Percentiles rank a stretch among this genome's conserved stretches.
phyloP scores from a whole-genome alignment of 2,888 invertebrate genomes.

The Agrotis exclamationis region DNA sequence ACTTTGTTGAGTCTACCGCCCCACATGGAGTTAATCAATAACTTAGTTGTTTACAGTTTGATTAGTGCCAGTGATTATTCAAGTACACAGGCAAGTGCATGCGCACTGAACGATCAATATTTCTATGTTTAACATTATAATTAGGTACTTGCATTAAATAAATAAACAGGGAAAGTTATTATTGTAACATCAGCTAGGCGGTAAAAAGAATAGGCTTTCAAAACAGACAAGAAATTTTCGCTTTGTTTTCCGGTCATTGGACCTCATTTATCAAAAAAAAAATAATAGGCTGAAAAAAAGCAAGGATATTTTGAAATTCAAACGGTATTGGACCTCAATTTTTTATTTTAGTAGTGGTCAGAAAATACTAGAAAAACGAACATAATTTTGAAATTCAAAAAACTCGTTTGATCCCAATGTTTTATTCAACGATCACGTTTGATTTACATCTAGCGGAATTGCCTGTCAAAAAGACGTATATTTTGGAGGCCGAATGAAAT shows the following conservation, averaged over 20 bases:
- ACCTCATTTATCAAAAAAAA: not conserved
- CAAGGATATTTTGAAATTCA: slow-evolving; percentile 3
- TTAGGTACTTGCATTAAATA: not conserved
- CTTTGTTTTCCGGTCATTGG: not conserved
- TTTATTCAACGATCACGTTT: slow-evolving; percentile 14
- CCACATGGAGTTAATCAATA: slow-evolving; percentile 36
- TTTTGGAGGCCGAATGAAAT: not conserved
- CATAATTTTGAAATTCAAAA: slow-evolving; percentile 13
- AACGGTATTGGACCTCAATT: not conserved
- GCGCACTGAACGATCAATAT: slow-evolving; percentile 50
- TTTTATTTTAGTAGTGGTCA: not conserved
- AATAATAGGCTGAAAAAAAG: not conserved
- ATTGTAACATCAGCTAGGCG: not conserved
- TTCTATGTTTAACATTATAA: slow-evolving; percentile 16
- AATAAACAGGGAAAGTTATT: not conserved
- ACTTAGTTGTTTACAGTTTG: slow-evolving; percentile 46
- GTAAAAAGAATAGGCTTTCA: no score
- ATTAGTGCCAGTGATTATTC: slow-evolving; percentile 43
- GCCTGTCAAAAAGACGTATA: slow-evolving; percentile 1
- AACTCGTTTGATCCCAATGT: slow-evolving; percentile 1
- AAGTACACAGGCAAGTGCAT: slow-evolving; percentile 39
- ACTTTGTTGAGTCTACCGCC: slow-evolving; percentile 38
- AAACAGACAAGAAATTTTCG: not conserved
- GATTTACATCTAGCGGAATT: slow-evolving; percentile 2
- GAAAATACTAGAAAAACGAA: slow-evolving; percentile 8